A percentile compares a stretch with the other conserved stretches of the same genome.
Evolutionary conservation across 2,113 vertebrate genomes (phyloP).

Genomic region (Dipodomys ordii): DNA sequence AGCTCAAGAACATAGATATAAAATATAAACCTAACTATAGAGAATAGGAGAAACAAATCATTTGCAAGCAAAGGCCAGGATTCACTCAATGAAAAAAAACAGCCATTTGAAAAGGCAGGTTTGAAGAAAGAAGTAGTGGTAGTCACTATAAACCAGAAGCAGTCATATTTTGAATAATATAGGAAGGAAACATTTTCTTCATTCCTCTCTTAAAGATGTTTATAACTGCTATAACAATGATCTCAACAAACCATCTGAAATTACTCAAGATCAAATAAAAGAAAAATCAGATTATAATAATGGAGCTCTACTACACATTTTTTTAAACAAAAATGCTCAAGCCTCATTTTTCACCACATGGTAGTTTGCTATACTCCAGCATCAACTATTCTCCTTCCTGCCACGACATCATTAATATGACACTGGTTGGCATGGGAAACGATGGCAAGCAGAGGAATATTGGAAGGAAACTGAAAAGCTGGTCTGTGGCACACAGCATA

Average conservation of each 20-base stretch:
- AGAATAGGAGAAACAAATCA: conserved; percentile 68
- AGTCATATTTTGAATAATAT: conserved; percentile 34
- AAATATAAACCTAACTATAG: conserved; percentile 74
- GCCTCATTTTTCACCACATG: background rate
- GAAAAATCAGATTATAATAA: conserved; percentile 33
- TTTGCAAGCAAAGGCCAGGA: conserved; percentile 42
- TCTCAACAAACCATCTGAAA: conserved; percentile 46
- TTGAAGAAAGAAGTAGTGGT: background rate
- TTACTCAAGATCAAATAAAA: background rate
- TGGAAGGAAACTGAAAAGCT: conserved; percentile 58
- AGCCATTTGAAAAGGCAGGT: conserved; percentile 29
- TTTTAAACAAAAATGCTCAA: conserved; percentile 24
- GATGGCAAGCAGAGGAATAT: background rate
- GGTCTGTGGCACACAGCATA: background rate
- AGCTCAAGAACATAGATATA: conserved; percentile 60
- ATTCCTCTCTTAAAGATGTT: background rate
- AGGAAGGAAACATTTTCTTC: conserved; percentile 21
- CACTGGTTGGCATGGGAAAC: background rate
- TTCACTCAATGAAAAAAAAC: conserved; percentile 52
- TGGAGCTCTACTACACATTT: background rate
- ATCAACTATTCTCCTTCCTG: conserved; percentile 31
- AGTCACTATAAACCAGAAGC: conserved; percentile 6
- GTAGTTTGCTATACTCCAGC: background rate
- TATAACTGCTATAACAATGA: background rate
- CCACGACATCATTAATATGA: background rate